Conservation (phyloP, 2,888 invertebrate species). For the Hyposoter dolosus region DNA sequence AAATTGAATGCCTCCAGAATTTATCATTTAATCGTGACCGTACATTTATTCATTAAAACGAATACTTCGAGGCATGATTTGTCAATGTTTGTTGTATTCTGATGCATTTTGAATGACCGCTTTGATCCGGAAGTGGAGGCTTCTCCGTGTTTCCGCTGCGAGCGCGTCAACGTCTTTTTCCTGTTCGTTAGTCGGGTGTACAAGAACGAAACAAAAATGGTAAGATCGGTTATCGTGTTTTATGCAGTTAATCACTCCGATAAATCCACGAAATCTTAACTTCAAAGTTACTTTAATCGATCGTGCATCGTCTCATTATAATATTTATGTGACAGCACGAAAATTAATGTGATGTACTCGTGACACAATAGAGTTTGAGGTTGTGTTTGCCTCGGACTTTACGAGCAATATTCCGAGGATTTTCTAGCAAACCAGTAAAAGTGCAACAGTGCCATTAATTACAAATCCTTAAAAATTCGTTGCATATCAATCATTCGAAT, state of each 20-base stretch:
- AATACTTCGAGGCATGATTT: not conserved
- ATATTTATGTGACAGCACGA: conserved; percentile 62
- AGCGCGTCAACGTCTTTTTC: conserved; percentile 70
- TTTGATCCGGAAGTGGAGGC: conserved; percentile 56
- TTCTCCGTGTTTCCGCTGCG: conserved; percentile 33
- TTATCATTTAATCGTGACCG: not conserved
- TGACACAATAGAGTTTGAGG: conserved; percentile 61
- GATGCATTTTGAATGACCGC: conserved; percentile 22
- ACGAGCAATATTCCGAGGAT: conserved; percentile 49
- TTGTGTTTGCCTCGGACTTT: conserved; percentile 64
- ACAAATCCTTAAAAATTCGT: not conserved
- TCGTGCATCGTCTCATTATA: conserved; percentile 43
- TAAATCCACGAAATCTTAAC: conserved; percentile 36
- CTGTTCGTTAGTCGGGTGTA: conserved; percentile 72
- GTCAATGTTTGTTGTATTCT: not conserved
- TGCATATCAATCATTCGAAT: not conserved
- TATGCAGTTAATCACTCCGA: conserved; percentile 59
- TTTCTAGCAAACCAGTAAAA: not conserved
- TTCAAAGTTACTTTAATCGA: conserved; percentile 15
- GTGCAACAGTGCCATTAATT: not conserved
- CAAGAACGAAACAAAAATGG: conserved; percentile 73
- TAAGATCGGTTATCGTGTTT: conserved; percentile 72
- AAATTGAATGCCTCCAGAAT: not conserved
- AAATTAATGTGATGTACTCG: conserved; percentile 55
- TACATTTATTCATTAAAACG: not conserved